Evolutionary conservation across 2,888 invertebrate species (phyloP).

Genomic region (Unio pictorum): DNA sequence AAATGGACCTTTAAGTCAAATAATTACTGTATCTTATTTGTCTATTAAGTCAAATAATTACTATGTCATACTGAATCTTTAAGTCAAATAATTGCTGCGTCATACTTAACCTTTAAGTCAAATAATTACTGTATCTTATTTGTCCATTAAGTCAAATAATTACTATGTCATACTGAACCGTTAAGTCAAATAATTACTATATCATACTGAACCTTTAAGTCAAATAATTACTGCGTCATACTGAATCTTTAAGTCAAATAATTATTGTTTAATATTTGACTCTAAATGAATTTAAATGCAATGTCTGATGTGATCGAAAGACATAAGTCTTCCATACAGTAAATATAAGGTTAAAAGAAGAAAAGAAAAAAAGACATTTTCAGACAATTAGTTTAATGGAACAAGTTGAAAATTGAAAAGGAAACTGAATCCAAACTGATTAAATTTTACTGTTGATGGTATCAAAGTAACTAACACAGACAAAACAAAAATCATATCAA

Average conservation of each 20-base stretch:
- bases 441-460: no score
- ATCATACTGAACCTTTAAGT: not conserved
- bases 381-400: no score
- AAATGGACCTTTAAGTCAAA: not conserved
- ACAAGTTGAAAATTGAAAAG: no score
- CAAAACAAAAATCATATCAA: no score
- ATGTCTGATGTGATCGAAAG: no score
- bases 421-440: no score
- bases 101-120: not conserved
- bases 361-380: no score
- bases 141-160: not conserved
- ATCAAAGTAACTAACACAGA: no score
- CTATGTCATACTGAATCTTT: not conserved
- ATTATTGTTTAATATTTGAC: not conserved
- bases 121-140: not conserved
- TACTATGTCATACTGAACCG: not conserved
- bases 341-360: no score
- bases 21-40: not conserved
- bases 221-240: not conserved
- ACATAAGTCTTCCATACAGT: no score
- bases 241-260: not conserved
- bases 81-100: not conserved
- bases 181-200: not conserved
- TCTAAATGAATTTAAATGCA: no score
- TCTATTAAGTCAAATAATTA: not conserved